Percentiles rank a stretch among this genome's conserved stretches.
Conservation (phyloP, 1,140 invertebrate species). For the Steinernema feltiae region DNA sequence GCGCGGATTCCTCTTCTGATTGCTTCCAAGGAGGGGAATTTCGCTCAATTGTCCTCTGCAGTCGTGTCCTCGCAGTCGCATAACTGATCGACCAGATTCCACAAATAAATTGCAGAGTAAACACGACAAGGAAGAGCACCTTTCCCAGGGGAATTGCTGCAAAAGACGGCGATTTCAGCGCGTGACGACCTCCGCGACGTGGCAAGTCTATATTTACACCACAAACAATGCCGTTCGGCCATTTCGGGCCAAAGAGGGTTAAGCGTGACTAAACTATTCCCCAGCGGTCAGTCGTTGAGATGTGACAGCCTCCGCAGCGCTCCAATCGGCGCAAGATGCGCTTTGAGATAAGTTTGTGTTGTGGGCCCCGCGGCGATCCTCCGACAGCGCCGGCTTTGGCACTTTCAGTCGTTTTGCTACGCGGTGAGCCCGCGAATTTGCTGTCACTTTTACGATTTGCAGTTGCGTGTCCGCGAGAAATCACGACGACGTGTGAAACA, state of each 20-base stretch:
- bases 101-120: background rate
- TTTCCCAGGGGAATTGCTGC: no score
- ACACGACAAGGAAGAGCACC: background rate
- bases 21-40: background rate
- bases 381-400: background rate
- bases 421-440: no score
- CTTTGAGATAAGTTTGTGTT: slow-evolving; percentile 5
- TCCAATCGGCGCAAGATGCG: slow-evolving; percentile 11
- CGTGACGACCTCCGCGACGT: background rate
- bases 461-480: no score
- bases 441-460: no score
- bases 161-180: background rate
- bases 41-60: background rate
- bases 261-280: slow-evolving; percentile 15
- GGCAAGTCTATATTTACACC: background rate
- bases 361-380: background rate
- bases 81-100: background rate
- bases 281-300: slow-evolving; percentile 4
- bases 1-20: no score
- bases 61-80: background rate
- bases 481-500: no score
- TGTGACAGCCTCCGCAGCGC: slow-evolving; percentile 7
- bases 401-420: background rate
- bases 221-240: background rate
- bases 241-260: background rate